These are phyloP conservation scores for Drosophila erecta DNA, from an alignment of 1,140 invertebrate genomes.

Conservation along the genomic window DNA sequence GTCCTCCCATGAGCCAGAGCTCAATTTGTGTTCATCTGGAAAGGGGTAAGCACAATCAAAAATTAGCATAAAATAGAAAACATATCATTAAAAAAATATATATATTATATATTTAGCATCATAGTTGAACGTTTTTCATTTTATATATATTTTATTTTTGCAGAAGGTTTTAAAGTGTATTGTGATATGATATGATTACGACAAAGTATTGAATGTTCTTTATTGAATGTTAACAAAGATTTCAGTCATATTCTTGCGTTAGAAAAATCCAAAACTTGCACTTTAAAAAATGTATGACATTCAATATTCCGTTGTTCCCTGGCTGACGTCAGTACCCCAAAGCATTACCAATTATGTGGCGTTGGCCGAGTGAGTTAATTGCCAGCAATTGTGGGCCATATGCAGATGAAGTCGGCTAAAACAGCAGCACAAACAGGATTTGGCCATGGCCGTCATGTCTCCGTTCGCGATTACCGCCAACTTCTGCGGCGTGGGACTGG, in stretches of 20 bases:
- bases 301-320: background rate
- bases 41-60: background rate
- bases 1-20: conserved; percentile 81
- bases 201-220: no score
- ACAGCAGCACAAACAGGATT: conserved; percentile 40
- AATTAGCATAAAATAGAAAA: background rate
- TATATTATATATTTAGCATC: background rate
- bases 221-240: no score
- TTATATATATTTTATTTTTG: no score
- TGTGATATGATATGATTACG: no score
- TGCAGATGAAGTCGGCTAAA: conserved; percentile 28
- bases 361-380: conserved; percentile 32
- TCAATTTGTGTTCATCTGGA: conserved; percentile 79
- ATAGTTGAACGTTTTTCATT: no score
- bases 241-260: no score
- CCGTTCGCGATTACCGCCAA: conserved; percentile 7
- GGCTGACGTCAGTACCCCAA: conserved; percentile 9
- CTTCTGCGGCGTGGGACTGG: conserved; percentile 28
- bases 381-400: conserved; percentile 38
- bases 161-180: no score
- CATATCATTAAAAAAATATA: no score
- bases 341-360: conserved; percentile 25
- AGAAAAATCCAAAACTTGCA: no score
- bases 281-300: background rate
- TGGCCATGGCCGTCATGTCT: conserved; percentile 44